These are phyloP conservation scores for Thecocarcelia acutangulata DNA, from an alignment of 2,888 invertebrate genomes.

Conservation along the genomic window DNA sequence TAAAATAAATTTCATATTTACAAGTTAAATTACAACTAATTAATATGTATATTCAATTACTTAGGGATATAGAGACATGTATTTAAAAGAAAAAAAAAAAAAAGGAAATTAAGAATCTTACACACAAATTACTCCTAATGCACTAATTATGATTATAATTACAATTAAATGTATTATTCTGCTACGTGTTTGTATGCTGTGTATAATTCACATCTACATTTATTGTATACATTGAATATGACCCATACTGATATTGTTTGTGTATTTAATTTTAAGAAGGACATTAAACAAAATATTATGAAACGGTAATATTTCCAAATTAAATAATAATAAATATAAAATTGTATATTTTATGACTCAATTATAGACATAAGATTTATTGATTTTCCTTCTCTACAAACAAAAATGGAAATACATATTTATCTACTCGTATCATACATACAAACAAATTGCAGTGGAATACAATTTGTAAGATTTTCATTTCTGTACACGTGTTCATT, in stretches of 20 bases:
- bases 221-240: background rate
- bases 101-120: background rate
- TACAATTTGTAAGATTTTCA: background rate
- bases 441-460: background rate
- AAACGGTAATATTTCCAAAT: conserved; percentile 17
- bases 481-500: background rate
- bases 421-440: too few relatives aligned
- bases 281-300: conserved; percentile 10
- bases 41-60: conserved; percentile 49
- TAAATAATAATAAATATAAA: conserved; percentile 19
- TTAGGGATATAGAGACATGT: conserved; percentile 18
- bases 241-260: background rate
- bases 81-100: conserved; percentile 20
- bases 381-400: conserved; percentile 1
- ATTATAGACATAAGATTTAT: conserved; percentile 6
- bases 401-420: background rate
- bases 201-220: conserved; percentile 1
- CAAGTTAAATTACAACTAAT: conserved; percentile 58
- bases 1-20: conserved; percentile 54
- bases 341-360: conserved; percentile 29
- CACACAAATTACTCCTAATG: conserved; percentile 47
- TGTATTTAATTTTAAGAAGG: background rate
- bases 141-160: conserved; percentile 55
- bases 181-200: background rate
- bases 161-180: conserved; percentile 30